phyloP scores from a whole-genome alignment of 2,888 invertebrate genomes.

The Epinotia demarniana region DNA sequence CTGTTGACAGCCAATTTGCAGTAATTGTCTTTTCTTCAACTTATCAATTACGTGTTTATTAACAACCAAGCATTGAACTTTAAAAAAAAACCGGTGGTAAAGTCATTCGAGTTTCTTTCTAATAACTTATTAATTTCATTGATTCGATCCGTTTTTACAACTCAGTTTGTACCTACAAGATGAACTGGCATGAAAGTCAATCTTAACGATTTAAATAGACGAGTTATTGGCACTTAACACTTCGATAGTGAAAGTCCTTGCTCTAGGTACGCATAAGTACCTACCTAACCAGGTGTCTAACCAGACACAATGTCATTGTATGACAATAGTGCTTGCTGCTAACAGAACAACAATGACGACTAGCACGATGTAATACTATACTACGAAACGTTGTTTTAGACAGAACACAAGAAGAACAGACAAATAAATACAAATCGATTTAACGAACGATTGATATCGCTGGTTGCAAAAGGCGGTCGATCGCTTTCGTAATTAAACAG shows the following conservation, averaged over 20 bases:
- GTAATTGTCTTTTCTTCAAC: conserved; percentile 33
- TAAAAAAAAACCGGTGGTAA: conserved; percentile 13
- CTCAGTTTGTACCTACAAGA: neutral
- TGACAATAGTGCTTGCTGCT: conserved; percentile 3
- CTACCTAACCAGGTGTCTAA: too few relatives aligned
- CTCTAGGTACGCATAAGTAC: conserved; percentile 35
- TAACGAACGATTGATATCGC: conserved; percentile 33
- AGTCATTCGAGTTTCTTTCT: conserved; percentile 28
- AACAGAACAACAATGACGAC: neutral
- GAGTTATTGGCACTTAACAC: conserved; percentile 55
- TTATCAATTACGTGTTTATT: conserved; percentile 15
- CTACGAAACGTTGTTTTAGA: neutral
- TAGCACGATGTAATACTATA: neutral
- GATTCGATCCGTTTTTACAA: neutral
- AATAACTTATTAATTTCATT: neutral
- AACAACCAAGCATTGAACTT: conserved; percentile 21
- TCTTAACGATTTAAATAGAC: conserved; percentile 47
- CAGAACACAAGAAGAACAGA: conserved; percentile 12
- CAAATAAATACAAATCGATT: conserved; percentile 32
- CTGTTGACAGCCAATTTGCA: conserved; percentile 49
- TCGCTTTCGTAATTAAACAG: conserved; percentile 38
- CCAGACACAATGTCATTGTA: conserved; percentile 18
- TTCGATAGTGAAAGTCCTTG: conserved; percentile 69
- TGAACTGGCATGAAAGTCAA: neutral
- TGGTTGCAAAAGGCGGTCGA: conserved; percentile 32